Base-by-base conservation (phyloP, 2,888 invertebrate species). In the Tyria jacobaeae region DNA sequence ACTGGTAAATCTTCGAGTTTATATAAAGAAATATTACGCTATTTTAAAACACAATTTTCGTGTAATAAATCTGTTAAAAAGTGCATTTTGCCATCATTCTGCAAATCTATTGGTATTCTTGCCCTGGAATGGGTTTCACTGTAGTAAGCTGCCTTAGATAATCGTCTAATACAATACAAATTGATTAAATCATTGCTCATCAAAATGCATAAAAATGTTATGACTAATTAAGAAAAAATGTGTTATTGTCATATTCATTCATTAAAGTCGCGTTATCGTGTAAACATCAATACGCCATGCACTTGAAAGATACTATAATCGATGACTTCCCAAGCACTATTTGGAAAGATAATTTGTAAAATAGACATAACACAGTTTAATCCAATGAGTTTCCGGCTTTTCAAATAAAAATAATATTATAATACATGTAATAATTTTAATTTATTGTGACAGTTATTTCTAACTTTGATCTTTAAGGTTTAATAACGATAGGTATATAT, bases 241-340 rank as follows among this genome's bases (percentile, higher is more conserved):
- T 53, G 27, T 39, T 25, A 44, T 44, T 44, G 21, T 27, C 27
- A 54, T 27, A 17, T 54, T 2, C 41, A 54, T 41, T 54, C 27
- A 54, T 27, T 41, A 39, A n/a, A 39, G 39, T 25, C 5, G 21
- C 31, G 7, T 37, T 27, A 9, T 24, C 25, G 70, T 75, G 74
- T 80, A 74, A 81, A 85, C 83, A 84, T 79, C 83, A 83, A 54
- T 52, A 73, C 83, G 78, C 81, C 79, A 73, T 63, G 68, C 67
- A 75, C 75, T 72, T 76, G 70, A 50, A n/a, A 3, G 47, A 35
- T 35, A 35, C 2, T 37, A 54, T 41, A 17, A 25, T 14, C 15
- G 15, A 7, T 31, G 27, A 4, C 47, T 2, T 44, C 1, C 15
- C 4, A 44, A 21, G 12, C 9, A 17, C 17, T 44, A 3, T 44